Conservation (phyloP, 1,140 invertebrate genomes). For the Cyclargus thomasi region DNA sequence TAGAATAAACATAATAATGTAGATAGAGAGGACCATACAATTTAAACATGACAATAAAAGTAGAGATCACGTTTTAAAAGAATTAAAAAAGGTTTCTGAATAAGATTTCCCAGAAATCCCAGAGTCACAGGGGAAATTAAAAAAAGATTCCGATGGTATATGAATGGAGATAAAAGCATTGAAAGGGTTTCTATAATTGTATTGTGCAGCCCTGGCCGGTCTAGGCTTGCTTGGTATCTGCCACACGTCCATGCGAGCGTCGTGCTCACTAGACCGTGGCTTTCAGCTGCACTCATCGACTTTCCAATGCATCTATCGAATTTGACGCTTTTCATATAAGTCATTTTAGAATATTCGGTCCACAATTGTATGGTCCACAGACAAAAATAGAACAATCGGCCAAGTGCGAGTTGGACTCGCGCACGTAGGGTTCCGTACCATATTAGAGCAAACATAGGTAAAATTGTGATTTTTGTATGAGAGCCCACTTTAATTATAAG, state of each 20-base stretch:
- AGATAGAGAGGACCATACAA: neutral
- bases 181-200: constrained; percentile 4
- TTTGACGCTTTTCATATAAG: constrained; percentile 31
- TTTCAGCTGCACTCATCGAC: constrained; percentile 45
- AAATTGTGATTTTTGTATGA: no score
- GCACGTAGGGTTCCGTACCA: no score
- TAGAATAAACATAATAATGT: no score
- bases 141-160: neutral
- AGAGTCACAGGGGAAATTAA: neutral
- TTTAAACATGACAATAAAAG: neutral
- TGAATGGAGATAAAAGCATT: constrained; percentile 2
- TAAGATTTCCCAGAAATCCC: neutral
- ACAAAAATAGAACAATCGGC: constrained; percentile 4
- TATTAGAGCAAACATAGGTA: no score
- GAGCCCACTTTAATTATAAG: no score
- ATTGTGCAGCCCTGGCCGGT: constrained; percentile 19
- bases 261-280: constrained; percentile 62
- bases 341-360: constrained; percentile 11
- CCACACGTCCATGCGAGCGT: constrained; percentile 49
- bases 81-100: neutral
- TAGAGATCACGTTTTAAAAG: neutral
- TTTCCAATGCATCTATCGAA: constrained; percentile 39
- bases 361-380: neutral
- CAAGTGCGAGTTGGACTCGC: no score
- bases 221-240: constrained; percentile 43